Base-by-base conservation (phyloP, 2,113 vertebrate genomes). In the Junco hyemalis region DNA sequence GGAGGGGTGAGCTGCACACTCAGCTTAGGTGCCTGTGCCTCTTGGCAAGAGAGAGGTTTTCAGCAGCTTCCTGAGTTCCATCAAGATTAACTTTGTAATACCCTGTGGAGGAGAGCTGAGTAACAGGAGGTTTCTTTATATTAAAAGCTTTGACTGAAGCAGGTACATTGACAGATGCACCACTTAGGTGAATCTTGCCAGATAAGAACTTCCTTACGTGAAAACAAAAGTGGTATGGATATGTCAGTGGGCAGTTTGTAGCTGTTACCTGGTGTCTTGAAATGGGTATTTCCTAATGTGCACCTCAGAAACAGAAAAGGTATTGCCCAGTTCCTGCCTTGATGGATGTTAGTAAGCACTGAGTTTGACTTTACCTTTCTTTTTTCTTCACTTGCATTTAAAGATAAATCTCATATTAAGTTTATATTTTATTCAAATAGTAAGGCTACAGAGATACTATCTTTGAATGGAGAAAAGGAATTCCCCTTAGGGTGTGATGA, bases 1-100 rank as follows among this genome's bases (percentile, higher is more conserved):
- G 40, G n/a, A 83, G 18, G 18, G 50, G 4, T 8, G 15, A 86
- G 18, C 4, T 70, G 36, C 31, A 29, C 1, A 0, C 60, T 66
- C 35, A 12, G 10, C 8, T 69, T 56, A 4, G 42, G 20, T 76
- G 25, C 51, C 18, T 2, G 0, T 74, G 74, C 65, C 68, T 69
- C n/a, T 45, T 36, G 54, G 23, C 20, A 56, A 40, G 53, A 29
- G 31, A 25, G 48, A 60, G 16, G n/a, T 40, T 90, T 90, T 45
- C 3, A 11, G 6, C 50, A 45, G 17, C 42, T 66, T 36, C 29
- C 48, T 66, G 10, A 89, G 11, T 42, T 90, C 51, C 5, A 2
- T 26, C 0, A 0, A 66, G 21, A 38, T 14, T 3, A 20, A 31
- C 47, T 53, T 68, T 0, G 0, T 51, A n/a, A 44, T 29, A 33